Percentiles rank a stretch among this genome's conserved stretches.
phyloP scores from a whole-genome alignment of 2,797 vertebrate species.

The Cossypha caffra region DNA sequence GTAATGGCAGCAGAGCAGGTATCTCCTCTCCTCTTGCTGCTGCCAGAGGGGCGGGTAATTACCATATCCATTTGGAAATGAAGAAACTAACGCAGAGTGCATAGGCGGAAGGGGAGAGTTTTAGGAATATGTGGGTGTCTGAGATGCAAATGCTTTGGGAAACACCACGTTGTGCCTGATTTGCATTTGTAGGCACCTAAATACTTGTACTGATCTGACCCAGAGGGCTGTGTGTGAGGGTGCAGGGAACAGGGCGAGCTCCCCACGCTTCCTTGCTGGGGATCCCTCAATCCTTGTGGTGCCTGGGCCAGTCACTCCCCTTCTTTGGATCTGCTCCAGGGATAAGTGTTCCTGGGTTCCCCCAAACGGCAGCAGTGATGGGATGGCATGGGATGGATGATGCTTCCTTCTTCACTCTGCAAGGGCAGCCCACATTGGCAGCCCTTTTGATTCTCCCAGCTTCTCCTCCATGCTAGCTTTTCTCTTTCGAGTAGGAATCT shows the following conservation, averaged over 20 bases:
- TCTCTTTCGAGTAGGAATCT: not conserved
- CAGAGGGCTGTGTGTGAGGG: not conserved
- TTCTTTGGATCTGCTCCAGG: not conserved
- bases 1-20: not conserved
- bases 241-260: not conserved
- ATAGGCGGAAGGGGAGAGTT: not conserved
- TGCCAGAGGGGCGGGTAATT: not conserved
- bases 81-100: not conserved
- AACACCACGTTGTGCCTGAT: not conserved
- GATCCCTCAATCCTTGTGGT: not conserved
- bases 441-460: not conserved
- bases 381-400: not conserved
- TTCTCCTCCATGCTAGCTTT: not conserved
- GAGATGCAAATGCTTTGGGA: slow-evolving; percentile 38
- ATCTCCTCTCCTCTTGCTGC: not conserved
- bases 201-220: not conserved
- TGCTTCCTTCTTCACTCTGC: not conserved
- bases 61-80: not conserved
- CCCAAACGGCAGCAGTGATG: fast-evolving
- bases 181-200: slow-evolving; percentile 23
- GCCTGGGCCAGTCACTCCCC: not conserved
- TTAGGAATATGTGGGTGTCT: slow-evolving; percentile 18
- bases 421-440: not conserved
- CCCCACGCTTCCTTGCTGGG: fast-evolving
- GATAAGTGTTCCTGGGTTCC: not conserved